Base-by-base conservation (phyloP, 2,113 vertebrate genomes). In the Gallinago paraguaiae region DNA sequence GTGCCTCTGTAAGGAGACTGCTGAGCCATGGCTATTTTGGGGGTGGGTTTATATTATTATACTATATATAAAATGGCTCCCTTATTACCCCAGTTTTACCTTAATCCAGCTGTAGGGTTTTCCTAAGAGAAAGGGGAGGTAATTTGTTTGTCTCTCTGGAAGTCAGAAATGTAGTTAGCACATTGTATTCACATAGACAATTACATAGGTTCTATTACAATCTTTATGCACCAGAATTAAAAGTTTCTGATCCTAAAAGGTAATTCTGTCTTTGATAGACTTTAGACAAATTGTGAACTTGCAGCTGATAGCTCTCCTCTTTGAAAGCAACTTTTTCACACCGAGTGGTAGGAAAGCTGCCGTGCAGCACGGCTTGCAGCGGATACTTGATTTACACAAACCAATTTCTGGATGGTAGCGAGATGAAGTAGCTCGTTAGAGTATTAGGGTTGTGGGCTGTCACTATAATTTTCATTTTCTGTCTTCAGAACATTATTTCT, bases 1-100 rank as follows among this genome's bases (percentile, higher is more conserved):
- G 14, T 0, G 0, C 20, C 4, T 89, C 14, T 83, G 27, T 57
- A 33, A 83, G 65, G 35, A 76, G 28, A 35, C 13, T 35, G 25
- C 43, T 60, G 39, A 53, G 7, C 27, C 50, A 13, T 35, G 39
- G 31, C 19, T 23, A 7, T 39, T 72, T 82, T 46, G 19, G 11
- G 13, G 5, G 13, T 64, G 5, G 2, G 48, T 48, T 48, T 48
- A 48, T 48, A 23, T 23, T 48, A 48, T 48, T 48, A 46, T 20
- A 46, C 18, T 46, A 48, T 48, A 12, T 48, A 23, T 23, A 48
- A 23, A 5, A 78, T 11, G 24, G 15, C 27, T 87, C 43, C 14
- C 59, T 72, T 31, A 31, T 17, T 79, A 37, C 20, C 25, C 8
- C 11, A 31, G 6, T 64, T 76, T 79, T 90, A n/a, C 6, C 24